Base-by-base conservation (phyloP, 2,797 vertebrate species). In the Gambusia yucatana region DNA sequence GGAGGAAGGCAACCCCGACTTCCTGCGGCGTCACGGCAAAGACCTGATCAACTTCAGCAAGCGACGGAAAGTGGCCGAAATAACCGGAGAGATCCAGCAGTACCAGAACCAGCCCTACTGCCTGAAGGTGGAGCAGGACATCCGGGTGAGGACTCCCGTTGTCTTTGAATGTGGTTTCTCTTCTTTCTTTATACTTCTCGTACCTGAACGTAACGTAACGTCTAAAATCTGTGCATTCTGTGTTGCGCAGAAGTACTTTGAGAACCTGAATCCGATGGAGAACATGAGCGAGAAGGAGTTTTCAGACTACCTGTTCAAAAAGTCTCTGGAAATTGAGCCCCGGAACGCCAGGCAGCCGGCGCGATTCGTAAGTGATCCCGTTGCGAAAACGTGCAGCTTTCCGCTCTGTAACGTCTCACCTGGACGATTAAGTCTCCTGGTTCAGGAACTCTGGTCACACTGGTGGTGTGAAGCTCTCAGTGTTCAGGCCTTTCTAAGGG, bases 51-150 rank as follows among this genome's bases (percentile, higher is more conserved):
- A 99, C 94, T 99, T 99, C 94, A 99, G 98, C 91, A 99, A 99
- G 89, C 95, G 98, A 78, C 96, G 98, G 87, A 99, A 99, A 97
- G 98, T 99, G 87, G 98, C 98, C 0, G 98, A 99, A 93, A 99
- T 99, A 87, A 99, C 98, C 1, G 98, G 98, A 67, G 98, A 99
- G 93, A 99, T 99, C 91, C 98, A 99, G 91, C 98, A 99, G 95
- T 99, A 99, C 86, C 98, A 99, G 93, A 99, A 99, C 95, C 98
- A 99, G 91, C 98, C 98, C 2, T 99, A 99, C 93, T 99, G 98
- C 86, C 95, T 99, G 88, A 94, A 96, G 87, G 93, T 97, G 48
- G 98, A 99, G 91, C 94, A 96, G 39, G 98, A 99, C 81, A 97
- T 99, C 84, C 96, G 96, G 96, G 98, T 99, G 92, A 84, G 90